Base-by-base conservation (phyloP, 2,888 invertebrate species). In the Agriopis marginaria region DNA sequence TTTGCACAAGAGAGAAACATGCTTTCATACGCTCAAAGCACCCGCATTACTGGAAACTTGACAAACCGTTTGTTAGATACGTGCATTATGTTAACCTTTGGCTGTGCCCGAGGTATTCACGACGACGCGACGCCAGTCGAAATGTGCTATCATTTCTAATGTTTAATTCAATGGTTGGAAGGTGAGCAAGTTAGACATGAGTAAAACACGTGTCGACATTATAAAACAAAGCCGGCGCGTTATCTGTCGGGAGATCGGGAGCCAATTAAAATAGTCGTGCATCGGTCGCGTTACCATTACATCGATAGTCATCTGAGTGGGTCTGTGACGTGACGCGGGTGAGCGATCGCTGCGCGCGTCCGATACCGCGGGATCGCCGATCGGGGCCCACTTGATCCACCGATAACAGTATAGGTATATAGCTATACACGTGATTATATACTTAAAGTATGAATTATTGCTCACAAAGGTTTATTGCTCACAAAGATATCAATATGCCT, bases 261-360 rank as follows among this genome's bases (percentile, higher is more conserved):
- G 82, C 93, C 93, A 94, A 93, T 94, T 94, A 93, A 94, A 94
- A 94, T 93, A 92, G 93, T 92, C 92, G 91, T 91, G 92, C 92
- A 92, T 93, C 88, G 90, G 84, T 79, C 89, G 89, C 91, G 92
- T 92, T 91, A 93, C 91, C 89, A 92, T 92, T 92, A 86, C 11
- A 74, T 53, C 72, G 93, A 93, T 93, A 90, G 59, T 68, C 80
- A 93, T 93, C 92, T 86, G 85, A 81, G 80, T 81, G 83, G 3
- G 58, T 40, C 71, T 86, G 85, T 89, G 89, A 89, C 88, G 85
- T 89, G 89, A 89, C 88, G 88, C 81, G 82, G 82, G 86, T 92
- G 93, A 93, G 85, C 88, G 93, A 93, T 93, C 92, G 89, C 92
- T 88, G 66, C 44, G n/a, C 90, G 87, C 14, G n/a, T 14, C 44